A percentile compares a stretch with the other conserved stretches of the same genome.
Evolutionary conservation across 2,888 invertebrate genomes (phyloP).

Genomic region (Cosmia pyralina): DNA sequence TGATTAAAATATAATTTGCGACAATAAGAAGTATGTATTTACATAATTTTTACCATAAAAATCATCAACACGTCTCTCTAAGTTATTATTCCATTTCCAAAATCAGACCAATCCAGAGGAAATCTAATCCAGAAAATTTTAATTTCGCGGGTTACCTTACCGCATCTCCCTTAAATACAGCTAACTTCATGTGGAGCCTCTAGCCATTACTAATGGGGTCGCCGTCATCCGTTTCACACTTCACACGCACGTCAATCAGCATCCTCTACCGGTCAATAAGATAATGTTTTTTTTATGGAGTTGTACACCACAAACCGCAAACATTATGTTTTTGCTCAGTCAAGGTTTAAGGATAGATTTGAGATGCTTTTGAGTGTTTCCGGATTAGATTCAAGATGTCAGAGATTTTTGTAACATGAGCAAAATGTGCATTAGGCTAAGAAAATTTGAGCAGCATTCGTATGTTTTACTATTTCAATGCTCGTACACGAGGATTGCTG

Average conservation of each 20-base stretch:
- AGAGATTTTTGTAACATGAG: neutral
- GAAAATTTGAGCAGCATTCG: neutral
- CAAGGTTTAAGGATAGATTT: neutral
- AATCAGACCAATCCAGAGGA: too few relatives aligned
- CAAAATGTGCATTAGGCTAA: too few relatives aligned
- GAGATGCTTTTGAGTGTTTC: neutral
- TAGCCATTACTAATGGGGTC: constrained; percentile 26
- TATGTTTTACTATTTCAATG: neutral
- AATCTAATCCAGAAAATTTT: too few relatives aligned
- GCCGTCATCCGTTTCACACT: constrained; percentile 54
- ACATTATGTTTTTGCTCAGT: constrained; percentile 19
- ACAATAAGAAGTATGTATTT: too few relatives aligned
- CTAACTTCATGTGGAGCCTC: constrained; percentile 16
- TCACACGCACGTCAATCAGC: constrained; percentile 35
- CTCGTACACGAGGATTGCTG: too few relatives aligned
- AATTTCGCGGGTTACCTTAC: too few relatives aligned
- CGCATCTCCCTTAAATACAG: neutral
- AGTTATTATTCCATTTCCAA: too few relatives aligned
- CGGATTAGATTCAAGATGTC: neutral
- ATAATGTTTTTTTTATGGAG: constrained; percentile 10
- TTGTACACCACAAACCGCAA: constrained; percentile 20
- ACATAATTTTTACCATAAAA: too few relatives aligned
- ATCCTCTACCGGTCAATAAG: constrained; percentile 26
- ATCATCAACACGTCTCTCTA: too few relatives aligned
- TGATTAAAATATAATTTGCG: too few relatives aligned